Percentiles rank a stretch among this genome's conserved stretches.
phyloP scores from a whole-genome alignment of 1,140 invertebrate species.

The Triops longicaudatus region DNA sequence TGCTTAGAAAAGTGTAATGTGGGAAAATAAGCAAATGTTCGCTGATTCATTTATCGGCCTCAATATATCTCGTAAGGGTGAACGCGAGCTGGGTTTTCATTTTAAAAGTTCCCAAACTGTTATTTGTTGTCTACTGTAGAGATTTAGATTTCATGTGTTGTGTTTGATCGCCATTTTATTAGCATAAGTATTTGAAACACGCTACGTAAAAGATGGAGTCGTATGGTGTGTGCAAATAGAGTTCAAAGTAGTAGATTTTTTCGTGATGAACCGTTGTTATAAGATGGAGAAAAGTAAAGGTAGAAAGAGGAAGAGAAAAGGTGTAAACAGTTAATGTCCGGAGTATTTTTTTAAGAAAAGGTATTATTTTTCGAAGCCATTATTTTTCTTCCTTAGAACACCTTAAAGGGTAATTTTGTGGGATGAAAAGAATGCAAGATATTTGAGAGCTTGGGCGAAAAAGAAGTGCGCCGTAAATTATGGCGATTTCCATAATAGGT shows the following conservation, averaged over 20 bases:
- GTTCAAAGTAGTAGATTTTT: background rate
- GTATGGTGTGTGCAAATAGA: background rate
- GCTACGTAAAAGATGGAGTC: background rate
- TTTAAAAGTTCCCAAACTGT: too few species aligned
- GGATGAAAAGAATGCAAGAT: constrained; percentile 15
- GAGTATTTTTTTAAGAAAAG: background rate
- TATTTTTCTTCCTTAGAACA: background rate
- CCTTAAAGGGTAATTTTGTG: background rate
- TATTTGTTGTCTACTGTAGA: background rate
- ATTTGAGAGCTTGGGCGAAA: background rate
- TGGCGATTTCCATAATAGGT: constrained; percentile 15
- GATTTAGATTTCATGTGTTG: background rate
- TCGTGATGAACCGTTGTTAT: background rate
- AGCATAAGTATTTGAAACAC: background rate
- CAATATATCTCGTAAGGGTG: too few species aligned
- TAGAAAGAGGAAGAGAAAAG: background rate
- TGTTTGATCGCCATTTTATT: background rate
- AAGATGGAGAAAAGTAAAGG: too few species aligned
- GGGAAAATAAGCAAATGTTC: too few species aligned
- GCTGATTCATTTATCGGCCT: too few species aligned
- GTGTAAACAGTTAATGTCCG: constrained; percentile 7
- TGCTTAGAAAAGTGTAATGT: too few species aligned
- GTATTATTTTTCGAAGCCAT: background rate
- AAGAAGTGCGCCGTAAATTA: constrained; percentile 3
- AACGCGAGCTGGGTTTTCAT: too few species aligned